Evolutionary conservation across 2,797 vertebrate species (phyloP).

Genomic region (Enteromius treurensis): DNA sequence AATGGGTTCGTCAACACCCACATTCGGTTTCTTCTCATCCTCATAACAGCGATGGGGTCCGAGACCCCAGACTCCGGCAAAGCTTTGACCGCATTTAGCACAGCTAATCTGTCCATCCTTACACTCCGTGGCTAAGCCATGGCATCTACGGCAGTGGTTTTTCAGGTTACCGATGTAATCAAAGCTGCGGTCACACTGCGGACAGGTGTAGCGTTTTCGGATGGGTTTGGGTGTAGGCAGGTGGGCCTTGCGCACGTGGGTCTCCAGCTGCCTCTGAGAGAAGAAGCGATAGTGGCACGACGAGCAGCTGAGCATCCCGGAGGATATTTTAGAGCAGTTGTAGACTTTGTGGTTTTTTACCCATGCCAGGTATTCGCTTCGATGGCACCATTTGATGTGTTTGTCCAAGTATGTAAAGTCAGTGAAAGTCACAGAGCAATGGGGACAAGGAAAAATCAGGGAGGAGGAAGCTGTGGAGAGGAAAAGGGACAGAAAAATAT

Average conservation of each 20-base stretch:
- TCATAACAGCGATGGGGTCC: conserved; percentile 77
- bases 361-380: conserved; percentile 74
- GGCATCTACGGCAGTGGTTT: conserved; percentile 79
- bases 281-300: conserved; percentile 70
- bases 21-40: conserved; percentile 46
- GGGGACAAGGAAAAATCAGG: conserved; percentile 73
- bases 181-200: conserved; percentile 78
- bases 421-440: conserved; percentile 77
- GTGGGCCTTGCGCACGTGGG: conserved; percentile 71
- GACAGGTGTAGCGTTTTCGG: conserved; percentile 76
- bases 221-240: conserved; percentile 67
- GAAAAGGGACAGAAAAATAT: neutral
- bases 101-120: conserved; percentile 75
- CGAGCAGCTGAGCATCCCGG: conserved; percentile 69
- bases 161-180: conserved; percentile 79
- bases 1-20: conserved; percentile 63
- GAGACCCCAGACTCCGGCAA: conserved; percentile 77
- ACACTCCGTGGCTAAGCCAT: conserved; percentile 73
- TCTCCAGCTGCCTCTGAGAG: conserved; percentile 70
- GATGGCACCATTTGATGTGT: conserved; percentile 81
- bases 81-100: conserved; percentile 74
- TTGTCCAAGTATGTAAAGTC: conserved; percentile 77
- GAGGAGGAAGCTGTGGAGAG: conserved; percentile 62
- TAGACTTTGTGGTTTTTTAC: conserved; percentile 72
- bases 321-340: conserved; percentile 63